Percentiles rank a stretch among this genome's conserved stretches.
Conservation (phyloP, 1,140 invertebrate genomes). For the Drosophila nikananu region DNA sequence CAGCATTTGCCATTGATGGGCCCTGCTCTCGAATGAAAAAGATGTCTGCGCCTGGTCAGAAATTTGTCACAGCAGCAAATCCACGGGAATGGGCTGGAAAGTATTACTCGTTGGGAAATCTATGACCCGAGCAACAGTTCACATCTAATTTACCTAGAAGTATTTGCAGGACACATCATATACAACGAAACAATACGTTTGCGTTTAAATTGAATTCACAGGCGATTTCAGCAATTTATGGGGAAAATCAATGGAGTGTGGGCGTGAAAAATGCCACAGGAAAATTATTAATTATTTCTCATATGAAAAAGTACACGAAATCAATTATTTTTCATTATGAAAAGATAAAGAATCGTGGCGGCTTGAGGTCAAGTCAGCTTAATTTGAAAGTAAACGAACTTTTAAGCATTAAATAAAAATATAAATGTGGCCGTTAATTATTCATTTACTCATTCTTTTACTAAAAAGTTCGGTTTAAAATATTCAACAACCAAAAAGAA, state of each 20-base stretch:
- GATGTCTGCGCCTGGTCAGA: constrained; percentile 46
- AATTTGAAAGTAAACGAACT: neutral
- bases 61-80: constrained; percentile 40
- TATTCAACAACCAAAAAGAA: neutral
- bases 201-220: constrained; percentile 12
- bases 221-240: constrained; percentile 10
- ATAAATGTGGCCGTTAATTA: neutral
- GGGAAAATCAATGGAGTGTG: neutral
- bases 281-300: neutral
- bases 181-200: constrained; percentile 5
- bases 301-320: neutral
- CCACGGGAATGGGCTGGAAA: constrained; percentile 20
- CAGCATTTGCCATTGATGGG: constrained; percentile 44
- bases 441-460: neutral
- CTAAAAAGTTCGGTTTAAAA: neutral
- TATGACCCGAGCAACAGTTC: constrained; percentile 29
- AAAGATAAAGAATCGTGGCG: neutral
- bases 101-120: constrained; percentile 30
- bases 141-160: constrained; percentile 47
- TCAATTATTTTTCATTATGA: neutral
- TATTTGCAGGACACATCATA: constrained; percentile 9
- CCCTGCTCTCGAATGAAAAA: constrained; percentile 36
- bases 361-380: neutral
- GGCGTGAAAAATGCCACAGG: neutral
- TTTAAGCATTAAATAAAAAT: neutral